Conservation (phyloP, 2,113 vertebrate genomes). For the Chaetodon auriga region DNA sequence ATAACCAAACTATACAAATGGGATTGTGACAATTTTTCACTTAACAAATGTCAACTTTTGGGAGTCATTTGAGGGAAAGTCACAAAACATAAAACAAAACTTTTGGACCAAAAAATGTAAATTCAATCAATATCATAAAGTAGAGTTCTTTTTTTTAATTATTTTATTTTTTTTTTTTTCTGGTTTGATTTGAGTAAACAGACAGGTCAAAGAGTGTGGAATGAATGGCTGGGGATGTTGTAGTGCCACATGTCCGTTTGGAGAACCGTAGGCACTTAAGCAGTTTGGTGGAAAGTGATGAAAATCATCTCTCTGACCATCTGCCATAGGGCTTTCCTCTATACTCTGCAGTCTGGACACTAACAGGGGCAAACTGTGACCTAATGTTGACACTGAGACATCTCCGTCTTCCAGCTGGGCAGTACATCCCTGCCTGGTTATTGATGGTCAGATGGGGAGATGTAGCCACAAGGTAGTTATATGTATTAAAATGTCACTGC, state of each 20-base stretch:
- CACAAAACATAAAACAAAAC: background rate
- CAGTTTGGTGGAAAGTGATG: constrained; percentile 56
- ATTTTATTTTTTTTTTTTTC: background rate
- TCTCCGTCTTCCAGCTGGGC: constrained; percentile 29
- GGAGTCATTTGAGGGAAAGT: background rate
- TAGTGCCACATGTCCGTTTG: constrained; percentile 32
- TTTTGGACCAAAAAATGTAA: background rate
- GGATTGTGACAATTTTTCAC: background rate
- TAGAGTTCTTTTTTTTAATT: background rate
- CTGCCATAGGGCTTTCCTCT: constrained; percentile 60
- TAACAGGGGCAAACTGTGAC: constrained; percentile 45
- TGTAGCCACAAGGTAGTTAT: constrained; percentile 33
- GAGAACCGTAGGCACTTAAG: constrained; percentile 48
- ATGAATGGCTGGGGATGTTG: constrained; percentile 19
- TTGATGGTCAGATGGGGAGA: constrained; percentile 42
- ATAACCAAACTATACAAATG: no score
- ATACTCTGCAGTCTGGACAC: constrained; percentile 52
- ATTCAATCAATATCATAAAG: background rate
- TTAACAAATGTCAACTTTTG: background rate
- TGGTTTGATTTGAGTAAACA: background rate
- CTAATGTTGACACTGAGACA: constrained; percentile 55
- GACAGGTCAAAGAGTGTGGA: constrained; percentile 11
- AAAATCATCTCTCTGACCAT: constrained; percentile 63
- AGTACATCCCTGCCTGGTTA: constrained; percentile 21
- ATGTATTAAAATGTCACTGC: constrained; percentile 49